Conservation (phyloP, 2,797 vertebrate species). For the Lindbergichthys nudifrons region DNA sequence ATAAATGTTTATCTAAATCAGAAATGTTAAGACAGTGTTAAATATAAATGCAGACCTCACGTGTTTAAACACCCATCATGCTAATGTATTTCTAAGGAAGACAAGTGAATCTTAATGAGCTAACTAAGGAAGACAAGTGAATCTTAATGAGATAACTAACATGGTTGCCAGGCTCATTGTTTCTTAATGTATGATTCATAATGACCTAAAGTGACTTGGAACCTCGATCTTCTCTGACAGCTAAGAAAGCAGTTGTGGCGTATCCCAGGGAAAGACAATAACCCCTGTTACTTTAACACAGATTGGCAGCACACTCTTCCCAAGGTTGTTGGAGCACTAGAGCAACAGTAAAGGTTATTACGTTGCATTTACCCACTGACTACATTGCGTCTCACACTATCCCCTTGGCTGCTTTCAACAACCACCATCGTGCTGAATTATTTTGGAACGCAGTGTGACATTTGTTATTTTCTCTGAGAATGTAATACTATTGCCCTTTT, state of each 20-base stretch:
- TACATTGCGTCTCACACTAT: slow-evolving; percentile 54
- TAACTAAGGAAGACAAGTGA: slow-evolving; percentile 30
- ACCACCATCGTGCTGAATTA: slow-evolving; percentile 61
- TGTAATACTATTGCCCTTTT: slow-evolving; percentile 60
- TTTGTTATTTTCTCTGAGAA: slow-evolving; percentile 66
- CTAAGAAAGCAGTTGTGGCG: slow-evolving; percentile 60
- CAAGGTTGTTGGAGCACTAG: slow-evolving; percentile 71
- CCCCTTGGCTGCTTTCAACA: slow-evolving; percentile 66
- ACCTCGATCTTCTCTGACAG: slow-evolving; percentile 80
- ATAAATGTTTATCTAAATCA: neutral
- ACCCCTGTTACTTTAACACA: slow-evolving; percentile 59
- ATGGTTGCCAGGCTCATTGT: slow-evolving; percentile 52
- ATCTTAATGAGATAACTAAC: slow-evolving; percentile 67
- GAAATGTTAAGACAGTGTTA: neutral
- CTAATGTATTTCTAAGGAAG: slow-evolving; percentile 14
- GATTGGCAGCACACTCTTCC: slow-evolving; percentile 62
- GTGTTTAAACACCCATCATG: slow-evolving; percentile 24
- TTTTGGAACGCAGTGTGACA: slow-evolving; percentile 55
- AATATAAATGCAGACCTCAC: slow-evolving; percentile 11
- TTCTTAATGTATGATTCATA: slow-evolving; percentile 77
- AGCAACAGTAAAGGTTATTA: slow-evolving; percentile 72
- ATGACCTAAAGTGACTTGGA: slow-evolving; percentile 70
- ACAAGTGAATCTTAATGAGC: slow-evolving; percentile 63
- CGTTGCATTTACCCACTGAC: slow-evolving; percentile 63
- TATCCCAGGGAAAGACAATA: slow-evolving; percentile 69